Percentiles rank a stretch among this genome's conserved stretches.
These are phyloP conservation scores for Drosophila colorata DNA, from an alignment of 2,888 invertebrate genomes.

Conservation along the genomic window DNA sequence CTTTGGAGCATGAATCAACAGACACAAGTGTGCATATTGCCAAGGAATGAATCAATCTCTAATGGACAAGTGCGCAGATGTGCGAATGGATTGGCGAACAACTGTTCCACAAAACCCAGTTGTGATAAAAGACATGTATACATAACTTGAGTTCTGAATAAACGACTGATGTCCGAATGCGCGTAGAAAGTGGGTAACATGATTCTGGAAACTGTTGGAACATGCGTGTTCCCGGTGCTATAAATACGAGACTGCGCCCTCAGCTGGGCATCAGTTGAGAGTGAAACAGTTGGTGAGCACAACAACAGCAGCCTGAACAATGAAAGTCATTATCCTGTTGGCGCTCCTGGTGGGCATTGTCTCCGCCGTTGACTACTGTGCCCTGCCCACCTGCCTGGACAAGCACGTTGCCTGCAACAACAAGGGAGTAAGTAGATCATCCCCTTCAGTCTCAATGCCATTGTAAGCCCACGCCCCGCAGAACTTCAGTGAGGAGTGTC, in stretches of 20 bases:
- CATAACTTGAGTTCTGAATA: conserved; percentile 1
- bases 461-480: neutral
- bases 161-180: neutral
- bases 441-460: no score
- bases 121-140: neutral
- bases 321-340: conserved; percentile 17
- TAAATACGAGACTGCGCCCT: conserved; percentile 9
- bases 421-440: conserved; percentile 49
- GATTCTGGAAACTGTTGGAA: neutral
- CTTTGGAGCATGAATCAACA: no score
- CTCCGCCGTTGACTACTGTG: conserved; percentile 50
- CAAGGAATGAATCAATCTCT: neutral
- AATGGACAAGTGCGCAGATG: conserved; percentile 18
- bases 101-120: conserved; percentile 15
- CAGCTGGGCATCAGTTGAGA: conserved; percentile 15
- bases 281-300: neutral
- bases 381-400: conserved; percentile 62
- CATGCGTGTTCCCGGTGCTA: neutral
- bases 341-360: conserved; percentile 21
- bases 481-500: conserved; percentile 58
- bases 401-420: conserved; percentile 67
- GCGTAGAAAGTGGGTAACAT: neutral
- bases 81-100: conserved; percentile 11
- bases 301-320: conserved; percentile 2
- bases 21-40: neutral